phyloP scores from a whole-genome alignment of 2,888 invertebrate species.

The Plagodis pulveraria region DNA sequence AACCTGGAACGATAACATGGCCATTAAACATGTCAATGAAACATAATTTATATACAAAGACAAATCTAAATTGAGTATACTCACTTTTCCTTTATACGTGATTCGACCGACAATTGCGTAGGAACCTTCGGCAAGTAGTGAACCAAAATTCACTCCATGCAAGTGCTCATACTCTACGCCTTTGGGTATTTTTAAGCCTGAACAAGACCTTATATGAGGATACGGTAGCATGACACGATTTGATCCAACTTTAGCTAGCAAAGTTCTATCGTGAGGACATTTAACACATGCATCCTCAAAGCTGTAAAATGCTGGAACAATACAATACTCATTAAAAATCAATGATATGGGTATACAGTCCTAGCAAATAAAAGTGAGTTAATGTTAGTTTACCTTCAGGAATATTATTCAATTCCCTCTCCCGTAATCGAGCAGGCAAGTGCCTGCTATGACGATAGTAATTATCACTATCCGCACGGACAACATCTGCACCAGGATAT shows the following conservation, averaged over 20 bases:
- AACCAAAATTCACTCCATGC: constrained; percentile 73
- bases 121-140: constrained; percentile 67
- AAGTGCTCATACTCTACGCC: constrained; percentile 59
- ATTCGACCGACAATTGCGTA: constrained; percentile 69
- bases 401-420: constrained; percentile 46
- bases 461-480: constrained; percentile 50
- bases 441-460: constrained; percentile 31
- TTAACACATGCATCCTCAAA: constrained; percentile 56
- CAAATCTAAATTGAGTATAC: constrained; percentile 32
- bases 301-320: constrained; percentile 23
- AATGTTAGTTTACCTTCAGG: constrained; percentile 39
- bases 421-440: constrained; percentile 43
- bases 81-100: constrained; percentile 60
- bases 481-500: constrained; percentile 66
- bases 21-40: constrained; percentile 25
- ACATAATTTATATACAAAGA: constrained; percentile 18
- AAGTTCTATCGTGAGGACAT: constrained; percentile 74
- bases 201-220: constrained; percentile 64
- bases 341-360: background rate
- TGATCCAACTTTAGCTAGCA: constrained; percentile 65
- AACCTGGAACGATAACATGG: constrained; percentile 54
- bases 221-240: constrained; percentile 63
- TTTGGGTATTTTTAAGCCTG: constrained; percentile 55
- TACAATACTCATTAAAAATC: background rate
- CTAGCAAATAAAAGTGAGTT: background rate